Evolutionary conservation across 30 jellyfish, hydroid and myxozoan species (phyloP), one percentile per base, ranked within the genome.

Genomic region (Cassiopea andromeda): DNA sequence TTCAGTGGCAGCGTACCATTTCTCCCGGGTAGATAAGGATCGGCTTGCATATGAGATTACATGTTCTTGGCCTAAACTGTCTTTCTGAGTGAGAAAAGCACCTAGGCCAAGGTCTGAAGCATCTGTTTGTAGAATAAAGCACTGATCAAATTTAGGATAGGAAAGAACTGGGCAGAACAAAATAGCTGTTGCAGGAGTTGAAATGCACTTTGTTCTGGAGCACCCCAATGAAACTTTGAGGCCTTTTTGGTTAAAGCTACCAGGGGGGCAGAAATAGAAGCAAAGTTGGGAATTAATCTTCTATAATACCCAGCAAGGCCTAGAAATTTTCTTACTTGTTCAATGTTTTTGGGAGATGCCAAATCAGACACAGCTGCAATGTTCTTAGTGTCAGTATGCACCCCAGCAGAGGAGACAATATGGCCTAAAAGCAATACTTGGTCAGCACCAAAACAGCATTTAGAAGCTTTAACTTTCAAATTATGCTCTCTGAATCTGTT

Each of bases 61-160:
- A 44, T 78, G 87, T 60, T 90, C 97, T 13, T 12, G 45, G 54
- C 77, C 84, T 5, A 47, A 19, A 47, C n/a, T 46, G 50, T 74
- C 81, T 13, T 7, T 4, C 83, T 91, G 87, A 13, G 87, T 83
- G 14, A 91, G 88, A 38, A 83, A 94, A 61, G 87, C 88, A 12
- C 97, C 97, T 15, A 91, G 70, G 45, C 93, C 97, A 19, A 83
- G 17, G 49, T 69, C 90, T 15, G 90, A 84, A n/a, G 94, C 94
- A 77, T 91, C 94, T 2, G 85, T 74, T 19, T 73, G 81, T 10
- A 88, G 71, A 49, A 74, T 54, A 66, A 90, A 90, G 48, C 83
- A 83, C 69, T 59, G 46, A 71, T 71, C 67, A 57, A 90, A 69
- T 14, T 81, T 81, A 2, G 97, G 89, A 49, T 71, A 90, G 16